phyloP scores from a whole-genome alignment of 1,140 invertebrate genomes.

The Coelopa frigida region DNA sequence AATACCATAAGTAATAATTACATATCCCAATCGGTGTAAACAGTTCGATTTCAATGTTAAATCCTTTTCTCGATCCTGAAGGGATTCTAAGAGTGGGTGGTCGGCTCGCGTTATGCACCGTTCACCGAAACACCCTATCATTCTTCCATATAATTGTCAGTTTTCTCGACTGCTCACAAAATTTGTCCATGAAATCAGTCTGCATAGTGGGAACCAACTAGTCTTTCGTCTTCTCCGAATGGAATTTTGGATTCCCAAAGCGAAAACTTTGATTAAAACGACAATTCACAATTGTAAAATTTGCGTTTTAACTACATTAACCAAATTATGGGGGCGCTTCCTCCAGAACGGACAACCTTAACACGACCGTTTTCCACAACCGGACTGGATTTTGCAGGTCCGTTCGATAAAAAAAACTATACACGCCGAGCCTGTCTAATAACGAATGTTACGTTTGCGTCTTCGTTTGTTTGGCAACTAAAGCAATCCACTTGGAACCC shows the following conservation, averaged over 20 bases:
- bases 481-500: constrained; percentile 45
- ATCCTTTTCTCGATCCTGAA: constrained; percentile 7
- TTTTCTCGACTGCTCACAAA: constrained; percentile 1
- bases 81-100: not conserved
- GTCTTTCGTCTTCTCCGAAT: constrained; percentile 5
- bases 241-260: constrained; percentile 10
- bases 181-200: not conserved
- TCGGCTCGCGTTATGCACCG: not conserved
- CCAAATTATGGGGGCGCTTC: constrained; percentile 10
- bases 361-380: constrained; percentile 20
- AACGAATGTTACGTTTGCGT: constrained; percentile 28
- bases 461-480: constrained; percentile 34
- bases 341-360: constrained; percentile 1
- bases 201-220: constrained; percentile 12
- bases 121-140: constrained; percentile 5
- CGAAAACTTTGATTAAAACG: constrained; percentile 5
- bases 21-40: not conserved
- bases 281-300: not conserved
- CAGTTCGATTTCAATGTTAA: constrained; percentile 1
- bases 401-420: constrained; percentile 23
- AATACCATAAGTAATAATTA: not conserved
- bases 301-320: not conserved
- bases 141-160: constrained; percentile 5
- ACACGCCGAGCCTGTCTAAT: constrained; percentile 14
- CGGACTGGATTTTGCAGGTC: constrained; percentile 40